Conservation (phyloP, 2,797 vertebrate species). For the Phrynocephalus guinanensis region DNA sequence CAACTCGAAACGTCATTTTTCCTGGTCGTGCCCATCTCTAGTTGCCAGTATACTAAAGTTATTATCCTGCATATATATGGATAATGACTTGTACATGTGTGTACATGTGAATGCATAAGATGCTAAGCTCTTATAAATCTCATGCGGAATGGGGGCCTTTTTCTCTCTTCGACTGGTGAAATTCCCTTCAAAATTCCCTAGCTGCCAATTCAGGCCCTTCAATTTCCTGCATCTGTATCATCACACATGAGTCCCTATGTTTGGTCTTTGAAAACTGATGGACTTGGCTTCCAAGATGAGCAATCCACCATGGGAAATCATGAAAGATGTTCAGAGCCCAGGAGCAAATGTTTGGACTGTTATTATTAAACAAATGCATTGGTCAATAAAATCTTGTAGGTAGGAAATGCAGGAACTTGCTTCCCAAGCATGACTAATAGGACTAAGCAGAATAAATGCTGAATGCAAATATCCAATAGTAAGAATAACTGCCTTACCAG, state of each 20-base stretch:
- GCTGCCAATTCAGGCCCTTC: neutral
- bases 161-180: neutral
- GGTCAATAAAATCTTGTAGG: neutral
- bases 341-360: too few species aligned
- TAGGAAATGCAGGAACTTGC: neutral
- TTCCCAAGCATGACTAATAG: neutral
- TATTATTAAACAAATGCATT: neutral
- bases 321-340: neutral
- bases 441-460: neutral
- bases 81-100: too few species aligned
- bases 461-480: neutral
- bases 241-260: neutral
- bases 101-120: too few species aligned
- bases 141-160: too few species aligned
- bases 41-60: neutral
- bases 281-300: too few species aligned
- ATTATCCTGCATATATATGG: neutral
- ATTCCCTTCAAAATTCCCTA: neutral
- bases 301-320: too few species aligned
- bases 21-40: too few species aligned
- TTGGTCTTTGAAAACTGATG: too few species aligned
- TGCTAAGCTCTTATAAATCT: too few species aligned
- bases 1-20: too few species aligned
- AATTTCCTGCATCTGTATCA: neutral
- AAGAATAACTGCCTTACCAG: neutral